A percentile compares a stretch with the other conserved stretches of the same genome.
phyloP scores from a whole-genome alignment of 1,140 invertebrate species.

The Euura lappo region DNA sequence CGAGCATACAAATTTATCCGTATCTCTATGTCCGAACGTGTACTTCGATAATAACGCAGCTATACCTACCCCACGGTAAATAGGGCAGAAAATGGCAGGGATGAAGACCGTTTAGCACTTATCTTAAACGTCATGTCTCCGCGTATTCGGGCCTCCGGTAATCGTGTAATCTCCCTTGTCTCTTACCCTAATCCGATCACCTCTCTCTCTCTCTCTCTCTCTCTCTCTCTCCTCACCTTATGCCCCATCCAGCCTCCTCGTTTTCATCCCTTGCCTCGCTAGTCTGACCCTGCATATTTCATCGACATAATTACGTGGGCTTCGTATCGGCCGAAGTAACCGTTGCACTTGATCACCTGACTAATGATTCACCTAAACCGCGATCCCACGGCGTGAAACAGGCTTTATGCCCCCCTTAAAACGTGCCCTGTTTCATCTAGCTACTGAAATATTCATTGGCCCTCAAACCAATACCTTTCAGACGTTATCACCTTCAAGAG shows the following conservation, averaged over 20 bases:
- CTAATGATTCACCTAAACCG: background rate
- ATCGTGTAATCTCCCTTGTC: constrained; percentile 4
- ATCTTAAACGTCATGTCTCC: constrained; percentile 1
- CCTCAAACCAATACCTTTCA: too few species aligned
- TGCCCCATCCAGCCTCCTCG: background rate
- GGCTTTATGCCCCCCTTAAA: too few species aligned
- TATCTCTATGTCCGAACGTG: too few species aligned
- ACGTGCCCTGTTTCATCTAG: too few species aligned
- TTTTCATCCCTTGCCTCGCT: background rate
- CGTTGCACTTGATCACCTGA: background rate
- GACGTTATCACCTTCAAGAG: too few species aligned
- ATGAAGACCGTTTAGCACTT: background rate
- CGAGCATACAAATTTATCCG: too few species aligned
- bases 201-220: too few species aligned
- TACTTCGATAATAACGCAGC: too few species aligned
- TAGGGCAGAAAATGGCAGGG: background rate
- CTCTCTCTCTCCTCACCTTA: background rate
- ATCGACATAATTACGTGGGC: background rate
- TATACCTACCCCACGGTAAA: background rate
- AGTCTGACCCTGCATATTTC: background rate
- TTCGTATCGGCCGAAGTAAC: background rate
- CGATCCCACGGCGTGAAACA: too few species aligned
- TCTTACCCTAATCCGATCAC: background rate
- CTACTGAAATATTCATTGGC: too few species aligned
- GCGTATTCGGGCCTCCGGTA: background rate